Percentiles rank a stretch among this genome's conserved stretches.
phyloP scores from a whole-genome alignment of 2,113 vertebrate species.

The Macaca nemestrina region DNA sequence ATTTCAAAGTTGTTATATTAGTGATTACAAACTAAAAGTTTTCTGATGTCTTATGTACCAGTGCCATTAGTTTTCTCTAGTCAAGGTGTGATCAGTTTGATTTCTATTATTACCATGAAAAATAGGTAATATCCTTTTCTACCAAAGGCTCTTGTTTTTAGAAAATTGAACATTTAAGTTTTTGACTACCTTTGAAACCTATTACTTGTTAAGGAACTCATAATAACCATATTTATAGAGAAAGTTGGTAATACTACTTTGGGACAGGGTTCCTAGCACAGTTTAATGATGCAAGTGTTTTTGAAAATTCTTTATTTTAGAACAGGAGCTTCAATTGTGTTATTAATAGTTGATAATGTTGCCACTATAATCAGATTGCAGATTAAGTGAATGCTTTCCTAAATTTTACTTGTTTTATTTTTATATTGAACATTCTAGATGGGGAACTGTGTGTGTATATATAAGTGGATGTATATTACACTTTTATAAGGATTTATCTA shows the following conservation, averaged over 20 bases:
- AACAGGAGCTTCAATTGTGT: background rate
- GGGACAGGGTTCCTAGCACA: background rate
- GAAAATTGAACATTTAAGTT: conserved; percentile 24
- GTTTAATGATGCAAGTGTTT: background rate
- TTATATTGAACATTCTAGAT: conserved; percentile 8
- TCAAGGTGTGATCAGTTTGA: background rate
- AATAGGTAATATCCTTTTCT: conserved; percentile 1
- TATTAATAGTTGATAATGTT: conserved; percentile 22
- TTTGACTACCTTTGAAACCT: background rate
- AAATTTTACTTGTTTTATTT: conserved; percentile 35
- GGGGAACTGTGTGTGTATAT: background rate
- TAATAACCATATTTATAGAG: background rate
- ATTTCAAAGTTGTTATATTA: conserved; percentile 30
- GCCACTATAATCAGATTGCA: background rate
- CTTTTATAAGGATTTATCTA: background rate
- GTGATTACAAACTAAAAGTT: conserved; percentile 6
- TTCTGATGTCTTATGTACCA: background rate
- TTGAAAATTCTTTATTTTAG: conserved; percentile 35
- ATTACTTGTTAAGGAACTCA: background rate
- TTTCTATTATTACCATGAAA: conserved; percentile 20
- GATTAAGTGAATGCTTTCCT: background rate
- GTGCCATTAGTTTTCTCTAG: background rate
- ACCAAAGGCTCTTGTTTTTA: conserved; percentile 19
- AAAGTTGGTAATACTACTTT: background rate
- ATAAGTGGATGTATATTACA: background rate